Base-by-base conservation (phyloP, 2,113 vertebrate genomes). In the Platysternon megacephalum region DNA sequence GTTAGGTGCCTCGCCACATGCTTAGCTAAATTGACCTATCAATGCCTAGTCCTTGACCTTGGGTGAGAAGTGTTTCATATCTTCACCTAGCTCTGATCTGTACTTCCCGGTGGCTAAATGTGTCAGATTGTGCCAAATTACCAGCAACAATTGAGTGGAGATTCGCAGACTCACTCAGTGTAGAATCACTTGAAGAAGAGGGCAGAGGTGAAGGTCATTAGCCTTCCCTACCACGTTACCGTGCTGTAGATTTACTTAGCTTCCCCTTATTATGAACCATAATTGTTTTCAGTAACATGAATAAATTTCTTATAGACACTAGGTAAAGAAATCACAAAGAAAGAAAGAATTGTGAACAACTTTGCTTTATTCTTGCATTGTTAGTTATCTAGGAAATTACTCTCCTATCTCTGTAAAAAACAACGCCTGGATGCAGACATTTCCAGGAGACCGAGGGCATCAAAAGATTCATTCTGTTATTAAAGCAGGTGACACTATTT, bases 341-440 rank as follows among this genome's bases (percentile, higher is more conserved):
- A 87, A 28, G 22, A 42, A 13, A 79, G 2, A 46, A 78, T 16
- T n/a, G 4, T 35, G 6, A n/a, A n/a, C 29, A 79, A 79, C 35
- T 46, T 35, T 35, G 87, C 61, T 29, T 5, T 7, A 1, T 8
- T n/a, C 52, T 12, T 22, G 2, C 49, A 39, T 12, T 52, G 2
- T 0, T 3, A 0, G 35, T n/a, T 11, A 79, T 51, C 13, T 1
- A 10, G 22, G 17, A 24, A 53, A 52, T 53, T 11, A 5, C 13
- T 42, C 29, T 42, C 35, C 51, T 8, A 39, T 6, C 4, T 5
- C 72, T 17, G 28, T 44, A 6, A 13, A 61, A 35, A 44, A 1
- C 72, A 11, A 8, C 84, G 1, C 17, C 29, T 7, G 53, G 48
- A 8, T 42, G 3, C 56, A 76, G 22, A 28, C 28, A 0, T 9